Evolutionary conservation across 2,888 invertebrate genomes (phyloP), one percentile per base, ranked within the genome.

Genomic region (Seira sanloemensis): DNA sequence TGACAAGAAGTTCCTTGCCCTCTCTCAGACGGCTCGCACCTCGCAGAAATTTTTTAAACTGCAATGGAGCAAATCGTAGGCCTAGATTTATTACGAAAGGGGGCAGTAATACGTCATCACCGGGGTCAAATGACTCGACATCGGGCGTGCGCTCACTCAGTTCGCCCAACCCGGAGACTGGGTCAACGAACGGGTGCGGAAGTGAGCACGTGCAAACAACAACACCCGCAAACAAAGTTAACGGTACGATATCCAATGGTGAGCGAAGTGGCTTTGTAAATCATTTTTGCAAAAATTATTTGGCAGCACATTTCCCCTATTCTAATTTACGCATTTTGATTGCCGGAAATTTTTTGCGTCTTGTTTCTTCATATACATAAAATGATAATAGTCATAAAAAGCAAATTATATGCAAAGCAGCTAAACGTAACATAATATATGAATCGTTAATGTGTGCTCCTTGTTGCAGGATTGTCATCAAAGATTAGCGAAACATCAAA

Each of bases 211-310:
- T 18, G 12, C 50, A n/a, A 7, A 78, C 19, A 16, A 7, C 54
- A 18, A n/a, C 54, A 19, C 67, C 46, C 19, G 68, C 24, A 2
- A 68, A 21, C 18, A 81, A 81, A 76, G 67, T 76, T 69, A 81
- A 81, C 27, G 81, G 81, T 50, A 81, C 75, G 75, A 69, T 81
- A 26, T 46, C 81, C 16, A 81, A 81, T 19, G 81, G 81, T 81
- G 75, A 81, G 81, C 25, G 26, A 58, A 12, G 25, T n/a, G n/a
- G n/a, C n/a, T n/a, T n/a, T n/a, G n/a, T n/a, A n/a, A n/a, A n/a
- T n/a, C n/a, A n/a, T n/a, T n/a, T n/a, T n/a, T n/a, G n/a, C n/a
- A n/a, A n/a, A n/a, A n/a, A n/a, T n/a, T n/a, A n/a, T n/a, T n/a
- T n/a, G n/a, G n/a, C n/a, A n/a, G n/a, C n/a, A n/a, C n/a, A n/a